Evolutionary conservation across 2,113 vertebrate species (phyloP).

Genomic region (Nestor notabilis): DNA sequence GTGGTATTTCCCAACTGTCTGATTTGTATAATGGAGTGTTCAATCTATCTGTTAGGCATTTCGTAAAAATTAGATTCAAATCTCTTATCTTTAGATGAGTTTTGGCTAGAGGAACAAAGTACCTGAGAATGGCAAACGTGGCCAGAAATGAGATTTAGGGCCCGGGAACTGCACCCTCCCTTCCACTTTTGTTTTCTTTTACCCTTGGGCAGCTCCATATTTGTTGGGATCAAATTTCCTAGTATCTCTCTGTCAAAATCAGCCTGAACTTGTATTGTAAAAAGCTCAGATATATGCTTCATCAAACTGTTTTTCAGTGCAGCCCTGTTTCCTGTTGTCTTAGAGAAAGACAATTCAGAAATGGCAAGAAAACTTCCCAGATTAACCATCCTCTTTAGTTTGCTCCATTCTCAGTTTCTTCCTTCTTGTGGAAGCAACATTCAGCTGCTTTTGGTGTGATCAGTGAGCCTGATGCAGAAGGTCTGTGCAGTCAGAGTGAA

Average conservation of each 20-base stretch:
- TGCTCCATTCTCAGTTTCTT: background rate
- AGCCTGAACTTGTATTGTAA: slow-evolving; percentile 20
- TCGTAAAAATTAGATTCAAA: background rate
- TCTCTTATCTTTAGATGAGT: slow-evolving; percentile 24
- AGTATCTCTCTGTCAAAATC: slow-evolving; percentile 14
- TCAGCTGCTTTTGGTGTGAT: background rate
- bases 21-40: slow-evolving; percentile 33
- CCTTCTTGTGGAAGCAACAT: background rate
- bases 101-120: slow-evolving; percentile 61
- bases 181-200: slow-evolving; percentile 12
- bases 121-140: background rate
- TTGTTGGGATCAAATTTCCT: slow-evolving; percentile 18
- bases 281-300: background rate
- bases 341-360: background rate
- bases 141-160: slow-evolving; percentile 7
- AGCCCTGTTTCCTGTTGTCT: background rate
- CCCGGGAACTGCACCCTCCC: background rate
- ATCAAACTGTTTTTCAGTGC: background rate
- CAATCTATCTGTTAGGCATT: slow-evolving; percentile 3
- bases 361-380: background rate
- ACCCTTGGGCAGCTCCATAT: background rate
- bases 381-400: background rate
- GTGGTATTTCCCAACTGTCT: background rate
- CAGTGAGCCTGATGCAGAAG: background rate
- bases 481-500: background rate